Evolutionary conservation across 2,888 invertebrate genomes (phyloP), one percentile per base, ranked within the genome.

Genomic region (Allophyes oxyacanthae): DNA sequence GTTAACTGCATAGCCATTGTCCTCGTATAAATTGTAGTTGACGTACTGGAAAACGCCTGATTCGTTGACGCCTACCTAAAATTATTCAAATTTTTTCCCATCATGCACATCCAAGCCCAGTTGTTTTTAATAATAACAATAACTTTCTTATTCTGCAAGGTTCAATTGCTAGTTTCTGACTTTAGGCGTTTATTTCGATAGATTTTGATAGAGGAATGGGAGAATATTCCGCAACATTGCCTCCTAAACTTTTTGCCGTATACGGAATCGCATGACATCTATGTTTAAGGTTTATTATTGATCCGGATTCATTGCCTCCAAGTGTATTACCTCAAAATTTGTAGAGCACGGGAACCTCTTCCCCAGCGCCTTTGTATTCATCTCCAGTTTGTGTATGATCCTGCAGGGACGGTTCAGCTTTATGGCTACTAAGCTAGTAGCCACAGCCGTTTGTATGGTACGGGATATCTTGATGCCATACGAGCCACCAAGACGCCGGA

Each of bases 401-500:
- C 96, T 94, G 0, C 96, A 95, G 0, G 97, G 96, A 44, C 84
- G 82, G 78, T 95, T 93, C 0, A 96, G 82, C 55, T 94, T 94
- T 63, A 93, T 77, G 0, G 96, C 94, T 0, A 95, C 97, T 5
- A 97, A 77, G 0, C 96, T 96, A 55, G 96, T 95, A 0, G 96
- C 96, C n/a, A 95, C 91, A 0, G 96, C 92, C 1, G 95, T 79
- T 30, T 94, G 88, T 5, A 88, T 78, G 6, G 92, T 87, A 26
- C 96, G 91, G 0, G 95, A 92, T 62, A 97, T 94, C 85, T 98
- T 98, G 0, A 94, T 92, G 0, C 98, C 98, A 75, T 96, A 98
- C 0, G 93, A 96, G 4, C 98, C 98, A 4, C 74, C 74, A 2
- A 70, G 26, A 3, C 70, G 56, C 14, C 74, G 66, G 0, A 70